A percentile compares a stretch with the other conserved stretches of the same genome.
These are phyloP conservation scores for Branchipolynoe longqiensis DNA, from an alignment of 2,888 invertebrate genomes.

Conservation along the genomic window DNA sequence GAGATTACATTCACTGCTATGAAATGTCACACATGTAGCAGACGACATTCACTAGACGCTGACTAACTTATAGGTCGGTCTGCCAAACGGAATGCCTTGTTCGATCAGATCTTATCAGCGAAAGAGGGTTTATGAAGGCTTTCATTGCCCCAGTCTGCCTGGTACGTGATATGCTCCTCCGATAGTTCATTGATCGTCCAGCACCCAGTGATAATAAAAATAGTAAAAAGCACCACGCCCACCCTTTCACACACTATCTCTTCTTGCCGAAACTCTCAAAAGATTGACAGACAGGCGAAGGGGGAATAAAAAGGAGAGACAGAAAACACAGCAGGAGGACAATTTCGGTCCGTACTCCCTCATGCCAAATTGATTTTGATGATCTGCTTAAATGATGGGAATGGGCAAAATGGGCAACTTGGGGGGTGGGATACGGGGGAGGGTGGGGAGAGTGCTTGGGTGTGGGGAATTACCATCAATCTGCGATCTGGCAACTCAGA, in stretches of 20 bases:
- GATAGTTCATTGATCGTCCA: neutral
- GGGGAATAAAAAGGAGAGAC: neutral
- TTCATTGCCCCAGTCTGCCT: neutral
- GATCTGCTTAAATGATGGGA: slow-evolving; percentile 15
- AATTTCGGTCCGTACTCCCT: neutral
- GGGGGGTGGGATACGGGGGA: too few species aligned
- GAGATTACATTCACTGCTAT: too few species aligned
- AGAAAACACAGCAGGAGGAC: slow-evolving; percentile 6
- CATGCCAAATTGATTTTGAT: slow-evolving; percentile 28
- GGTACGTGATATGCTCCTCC: neutral
- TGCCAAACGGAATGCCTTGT: too few species aligned
- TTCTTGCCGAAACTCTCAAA: slow-evolving; percentile 8
- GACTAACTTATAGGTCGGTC: too few species aligned
- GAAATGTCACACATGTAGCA: too few species aligned
- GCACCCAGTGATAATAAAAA: neutral
- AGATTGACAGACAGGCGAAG: slow-evolving; percentile 31
- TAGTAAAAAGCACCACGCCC: neutral
- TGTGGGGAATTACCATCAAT: neutral
- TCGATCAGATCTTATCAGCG: too few species aligned
- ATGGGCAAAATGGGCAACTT: neutral
- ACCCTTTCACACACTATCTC: neutral
- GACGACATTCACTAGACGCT: too few species aligned
- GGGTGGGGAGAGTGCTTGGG: too few species aligned
- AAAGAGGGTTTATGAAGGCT: too few species aligned
- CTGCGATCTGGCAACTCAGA: neutral